phyloP scores from a whole-genome alignment of 92 coral and sea anemone species.

The Epizoanthus ramosus region DNA sequence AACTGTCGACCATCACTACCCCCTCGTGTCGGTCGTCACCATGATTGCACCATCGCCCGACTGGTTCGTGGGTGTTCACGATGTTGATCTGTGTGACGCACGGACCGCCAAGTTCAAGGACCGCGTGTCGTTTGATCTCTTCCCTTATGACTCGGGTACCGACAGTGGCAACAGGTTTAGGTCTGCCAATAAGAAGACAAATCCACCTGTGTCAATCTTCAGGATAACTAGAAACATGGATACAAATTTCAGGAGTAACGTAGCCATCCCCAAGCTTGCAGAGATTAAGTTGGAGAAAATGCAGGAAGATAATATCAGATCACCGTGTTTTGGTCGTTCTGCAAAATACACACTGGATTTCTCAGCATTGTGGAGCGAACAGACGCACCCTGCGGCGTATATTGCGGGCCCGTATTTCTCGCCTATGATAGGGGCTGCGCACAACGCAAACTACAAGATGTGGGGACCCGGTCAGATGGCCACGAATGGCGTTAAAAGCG shows the following conservation, averaged over 20 bases:
- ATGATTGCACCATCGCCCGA: constrained; percentile 67
- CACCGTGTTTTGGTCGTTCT: not conserved
- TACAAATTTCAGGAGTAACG: constrained; percentile 26
- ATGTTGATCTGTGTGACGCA: constrained; percentile 46
- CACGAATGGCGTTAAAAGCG: constrained; percentile 33
- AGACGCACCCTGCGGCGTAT: constrained; percentile 36
- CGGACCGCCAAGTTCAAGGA: constrained; percentile 35
- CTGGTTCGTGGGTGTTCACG: constrained; percentile 54
- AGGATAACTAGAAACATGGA: constrained; percentile 28
- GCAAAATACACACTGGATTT: constrained; percentile 28
- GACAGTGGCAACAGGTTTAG: constrained; percentile 34
- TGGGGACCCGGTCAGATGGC: constrained; percentile 31
- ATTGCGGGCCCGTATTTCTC: constrained; percentile 36
- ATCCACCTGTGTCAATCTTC: constrained; percentile 25
- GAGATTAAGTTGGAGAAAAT: constrained; percentile 32
- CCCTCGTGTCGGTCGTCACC: constrained; percentile 48
- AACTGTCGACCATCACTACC: not conserved
- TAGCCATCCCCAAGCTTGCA: constrained; percentile 8
- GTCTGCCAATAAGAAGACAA: not conserved
- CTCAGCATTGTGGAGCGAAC: constrained; percentile 29
- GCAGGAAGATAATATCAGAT: not conserved
- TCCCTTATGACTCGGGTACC: constrained; percentile 62
- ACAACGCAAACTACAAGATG: constrained; percentile 10
- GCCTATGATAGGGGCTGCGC: constrained; percentile 42
- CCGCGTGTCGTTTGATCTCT: not conserved